Evolutionary conservation across 2,888 invertebrate species (phyloP), one percentile per base, ranked within the genome.

Genomic region (Diarsia mendica): DNA sequence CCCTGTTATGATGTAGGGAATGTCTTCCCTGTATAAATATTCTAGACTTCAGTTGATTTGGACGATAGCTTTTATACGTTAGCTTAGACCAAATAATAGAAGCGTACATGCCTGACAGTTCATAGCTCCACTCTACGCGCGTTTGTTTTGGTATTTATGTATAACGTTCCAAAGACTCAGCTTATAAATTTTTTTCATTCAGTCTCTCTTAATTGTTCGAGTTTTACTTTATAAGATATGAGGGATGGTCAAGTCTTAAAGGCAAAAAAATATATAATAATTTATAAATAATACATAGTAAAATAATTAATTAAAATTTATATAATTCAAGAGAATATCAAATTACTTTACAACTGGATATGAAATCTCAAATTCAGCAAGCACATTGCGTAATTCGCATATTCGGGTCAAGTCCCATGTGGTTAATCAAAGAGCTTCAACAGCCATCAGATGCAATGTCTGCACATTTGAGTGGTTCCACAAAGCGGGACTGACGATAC

Each of bases 371-470:
- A n/a, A 15, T 23, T 61, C 13, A 33, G 20, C 39, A 15, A 44
- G 10, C 51, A 81, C 2, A 33, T n/a, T 53, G 11, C 51, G 68
- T 1, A n/a, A 48, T 67, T 48, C 44, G 13, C 55, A 65, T n/a
- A 51, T 58, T 71, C 13, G 10, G 33, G 18, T 2, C 51, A 51
- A 39, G 28, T 48, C 76, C 76, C 84, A 55, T 64, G 60, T 76
- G 84, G 69, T 75, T 72, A 51, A 72, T 72, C 67, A 69, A 58
- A 75, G 20, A 49, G 23, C 33, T 15, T 1, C 10, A 46, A 15
- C 51, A 44, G 13, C 20, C 53, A 65, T 61, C 60, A 15, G 11
- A 15, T 55, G 60, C 49, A 84, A 80, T 84, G 58, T 69, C 82
- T 75, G 63, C 48, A 74, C 60, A 71, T 68, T 71, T 51, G 65